Base-by-base conservation (phyloP, 1,140 invertebrate species). In the Heliconius congener region DNA sequence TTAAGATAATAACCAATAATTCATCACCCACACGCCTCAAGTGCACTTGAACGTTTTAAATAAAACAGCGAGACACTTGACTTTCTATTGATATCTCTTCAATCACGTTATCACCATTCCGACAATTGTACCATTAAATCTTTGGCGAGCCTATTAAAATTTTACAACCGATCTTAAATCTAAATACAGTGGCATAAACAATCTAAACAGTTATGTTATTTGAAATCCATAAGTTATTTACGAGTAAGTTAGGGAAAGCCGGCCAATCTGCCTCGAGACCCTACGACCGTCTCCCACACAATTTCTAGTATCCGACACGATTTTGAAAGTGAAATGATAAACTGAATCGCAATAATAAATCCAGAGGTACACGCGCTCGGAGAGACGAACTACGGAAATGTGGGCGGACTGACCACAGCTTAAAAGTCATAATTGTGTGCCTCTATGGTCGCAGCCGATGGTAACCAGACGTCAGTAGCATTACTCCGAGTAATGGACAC, bases 291-390 rank as follows among this genome's bases (percentile, higher is more conserved):
- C 89, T 87, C 86, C 86, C 87, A 90, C 87, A 86, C 88, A 82
- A 85, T 91, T 91, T 91, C 87, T 89, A 88, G 86, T 84, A 88
- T 85, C 86, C 81, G 83, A 88, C 89, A 91, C 87, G 88, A 87
- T 87, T 88, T 86, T 82, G 89, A 91, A 91, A 92, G 90, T 91
- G 88, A 91, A 91, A 91, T 85, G 89, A 87, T 85, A 84, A 85
- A 83, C 83, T 84, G 83, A 84, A 85, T 84, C 85, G 83, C 81
- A 84, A 86, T 88, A 90, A 88, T 91, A 89, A 90, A 90, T 90
- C 87, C 86, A 83, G 76, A 57, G 74, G 77, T 82, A 83, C 81
- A 85, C 78, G 80, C 78, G 85, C 81, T 37, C 57, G 52, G 37
- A 1, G 60, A 66, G 60, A 75, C 74, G 73, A 72, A 76, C 74